A percentile compares a stretch with the other conserved stretches of the same genome.
Evolutionary conservation across 1,140 invertebrate genomes (phyloP).

Genomic region (Pygmarrhopalites habei): DNA sequence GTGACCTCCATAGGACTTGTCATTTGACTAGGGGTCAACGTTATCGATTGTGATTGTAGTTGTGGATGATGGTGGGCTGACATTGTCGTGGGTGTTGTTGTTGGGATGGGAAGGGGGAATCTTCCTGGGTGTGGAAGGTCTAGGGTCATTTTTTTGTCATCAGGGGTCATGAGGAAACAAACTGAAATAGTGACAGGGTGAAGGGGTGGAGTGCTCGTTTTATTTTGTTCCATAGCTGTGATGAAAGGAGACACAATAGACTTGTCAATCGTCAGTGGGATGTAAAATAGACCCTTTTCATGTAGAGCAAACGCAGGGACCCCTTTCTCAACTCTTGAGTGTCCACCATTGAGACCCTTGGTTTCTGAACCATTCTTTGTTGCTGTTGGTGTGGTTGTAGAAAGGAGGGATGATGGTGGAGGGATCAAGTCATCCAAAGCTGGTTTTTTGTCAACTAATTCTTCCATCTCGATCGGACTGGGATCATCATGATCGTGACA

Average conservation of each 20-base stretch:
- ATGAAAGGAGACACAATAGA: conserved; percentile 57
- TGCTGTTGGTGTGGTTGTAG: neutral
- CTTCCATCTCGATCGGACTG: too few relatives aligned
- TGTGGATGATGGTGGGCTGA: neutral
- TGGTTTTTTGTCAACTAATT: conserved; percentile 3
- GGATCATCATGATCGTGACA: too few relatives aligned
- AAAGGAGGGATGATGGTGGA: too few relatives aligned
- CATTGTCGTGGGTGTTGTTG: neutral
- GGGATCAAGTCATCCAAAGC: neutral
- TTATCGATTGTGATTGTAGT: neutral
- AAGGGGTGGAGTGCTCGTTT: conserved; percentile 59
- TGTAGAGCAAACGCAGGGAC: conserved; percentile 76
- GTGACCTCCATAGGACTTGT: neutral
- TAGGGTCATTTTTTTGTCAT: neutral
- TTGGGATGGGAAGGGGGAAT: neutral
- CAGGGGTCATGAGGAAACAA: conserved; percentile 53
- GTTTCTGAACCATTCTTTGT: neutral
- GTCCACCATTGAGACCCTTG: neutral
- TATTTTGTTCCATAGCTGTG: conserved; percentile 5
- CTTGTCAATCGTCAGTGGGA: conserved; percentile 80
- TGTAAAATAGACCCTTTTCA: conserved; percentile 78
- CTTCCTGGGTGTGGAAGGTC: neutral
- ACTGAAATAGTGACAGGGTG: conserved; percentile 88
- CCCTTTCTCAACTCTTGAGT: conserved; percentile 35
- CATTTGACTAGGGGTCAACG: too few relatives aligned